A percentile compares a stretch with the other conserved stretches of the same genome.
These are phyloP conservation scores for Chaenogobius annularis DNA, from an alignment of 2,113 vertebrate genomes.

Conservation along the genomic window DNA sequence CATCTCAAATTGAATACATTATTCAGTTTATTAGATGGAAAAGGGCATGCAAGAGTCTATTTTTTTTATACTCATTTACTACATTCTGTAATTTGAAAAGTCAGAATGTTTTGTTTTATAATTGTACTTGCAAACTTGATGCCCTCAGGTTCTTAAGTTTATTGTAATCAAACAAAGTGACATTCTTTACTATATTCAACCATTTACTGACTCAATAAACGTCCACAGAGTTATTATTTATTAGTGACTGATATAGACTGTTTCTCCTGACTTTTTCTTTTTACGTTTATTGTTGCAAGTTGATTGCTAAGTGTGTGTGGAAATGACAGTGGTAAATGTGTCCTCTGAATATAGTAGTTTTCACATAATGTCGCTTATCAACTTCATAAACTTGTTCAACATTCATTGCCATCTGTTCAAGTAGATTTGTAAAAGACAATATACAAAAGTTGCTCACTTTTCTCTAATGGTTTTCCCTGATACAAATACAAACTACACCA, in stretches of 20 bases:
- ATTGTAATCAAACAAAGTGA: neutral
- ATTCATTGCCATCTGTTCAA: neutral
- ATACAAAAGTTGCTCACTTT: neutral
- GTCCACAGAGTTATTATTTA: too few species aligned
- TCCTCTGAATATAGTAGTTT: too few species aligned
- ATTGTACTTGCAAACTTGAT: neutral
- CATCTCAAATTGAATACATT: slow-evolving; percentile 16
- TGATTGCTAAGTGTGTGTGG: too few species aligned
- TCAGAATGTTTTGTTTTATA: neutral
- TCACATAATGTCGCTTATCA: too few species aligned
- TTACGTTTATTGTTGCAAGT: too few species aligned
- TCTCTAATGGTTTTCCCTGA: neutral
- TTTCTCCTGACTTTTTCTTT: too few species aligned
- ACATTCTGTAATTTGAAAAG: neutral
- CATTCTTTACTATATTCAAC: neutral
- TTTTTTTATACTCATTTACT: neutral
- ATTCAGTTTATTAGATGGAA: slow-evolving; percentile 26
- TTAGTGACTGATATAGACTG: neutral
- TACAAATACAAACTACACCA: too few species aligned
- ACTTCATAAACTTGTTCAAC: neutral
- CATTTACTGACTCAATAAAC: neutral
- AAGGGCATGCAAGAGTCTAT: neutral
- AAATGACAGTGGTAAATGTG: too few species aligned
- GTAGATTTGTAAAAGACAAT: neutral
- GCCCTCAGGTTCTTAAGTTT: neutral